Base-by-base conservation (phyloP, 1,140 invertebrate genomes). In the Hyles euphorbiae region DNA sequence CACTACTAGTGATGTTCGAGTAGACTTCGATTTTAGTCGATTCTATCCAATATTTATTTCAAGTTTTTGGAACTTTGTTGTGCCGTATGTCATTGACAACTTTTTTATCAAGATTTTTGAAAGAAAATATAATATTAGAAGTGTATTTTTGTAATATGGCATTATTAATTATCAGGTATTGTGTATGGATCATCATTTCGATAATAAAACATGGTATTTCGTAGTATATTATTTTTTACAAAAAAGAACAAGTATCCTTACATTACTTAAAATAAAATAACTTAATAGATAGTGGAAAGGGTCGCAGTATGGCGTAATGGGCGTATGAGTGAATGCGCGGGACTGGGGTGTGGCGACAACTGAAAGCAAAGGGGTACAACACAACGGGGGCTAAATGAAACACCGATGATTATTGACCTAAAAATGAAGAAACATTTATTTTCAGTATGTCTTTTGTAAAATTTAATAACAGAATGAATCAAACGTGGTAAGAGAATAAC, bases 371-470 rank as follows among this genome's bases (percentile, higher is more conserved):
- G 34, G 43, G 34, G 36, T 11, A n/a, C 32, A 57, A 61, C 63
- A 51, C 58, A 67, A 58, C 58, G 55, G 67, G 67, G 46, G 51
- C 61, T 58, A 86, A 89, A 88, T 87, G 71, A 88, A 89, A 88
- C 85, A 87, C 79, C 64, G 78, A 86, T 88, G 74, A 73, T 87
- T 90, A 89, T 91, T 92, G 91, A 92, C 91, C 91, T 92, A 92
- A 92, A 92, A 92, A 92, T 92, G 91, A 92, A 91, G 91, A 92
- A 92, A 92, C 91, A 92, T 92, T 92, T 92, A 92, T 92, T 92
- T 88, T 90, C 85, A 81, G 88, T 89, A 90, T 90, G 89, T 90
- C 89, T 90, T 90, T 90, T 90, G 88, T 90, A 89, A 88, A 89
- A 89, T 89, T 89, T 82, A 87, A 87, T 89, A 90, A 89, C 87